Evolutionary conservation across 2,797 vertebrate genomes (phyloP).

Genomic region (Falco concolor): DNA sequence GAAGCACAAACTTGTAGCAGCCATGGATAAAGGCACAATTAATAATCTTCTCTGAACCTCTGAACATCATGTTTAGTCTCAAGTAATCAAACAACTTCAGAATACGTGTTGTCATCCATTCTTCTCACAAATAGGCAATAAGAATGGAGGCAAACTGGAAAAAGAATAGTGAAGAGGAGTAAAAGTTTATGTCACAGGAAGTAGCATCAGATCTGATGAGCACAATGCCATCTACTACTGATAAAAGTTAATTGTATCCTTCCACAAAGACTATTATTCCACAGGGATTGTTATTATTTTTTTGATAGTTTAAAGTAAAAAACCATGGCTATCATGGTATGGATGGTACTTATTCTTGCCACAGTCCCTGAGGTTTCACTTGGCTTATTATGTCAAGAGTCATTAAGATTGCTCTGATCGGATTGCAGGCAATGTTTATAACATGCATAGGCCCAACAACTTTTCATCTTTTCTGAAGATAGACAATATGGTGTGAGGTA

Average conservation of each 20-base stretch:
- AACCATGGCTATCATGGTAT: rapidly evolving
- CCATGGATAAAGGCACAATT: neutral
- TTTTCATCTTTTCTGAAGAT: neutral
- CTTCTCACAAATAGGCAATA: neutral
- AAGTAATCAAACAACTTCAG: neutral
- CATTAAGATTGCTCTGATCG: neutral
- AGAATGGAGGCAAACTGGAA: neutral
- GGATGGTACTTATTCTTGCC: neutral
- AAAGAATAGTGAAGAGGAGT: neutral
- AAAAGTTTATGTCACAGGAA: neutral
- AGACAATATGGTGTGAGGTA: neutral
- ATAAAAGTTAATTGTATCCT: neutral
- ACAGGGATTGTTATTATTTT: neutral
- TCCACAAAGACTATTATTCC: neutral
- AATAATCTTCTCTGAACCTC: neutral
- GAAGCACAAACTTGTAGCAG: neutral
- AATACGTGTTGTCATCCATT: neutral
- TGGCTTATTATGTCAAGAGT: neutral
- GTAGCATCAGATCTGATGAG: neutral
- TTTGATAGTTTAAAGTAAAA: neutral
- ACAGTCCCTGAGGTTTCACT: neutral
- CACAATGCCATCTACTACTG: neutral
- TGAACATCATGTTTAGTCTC: neutral
- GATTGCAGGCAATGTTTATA: neutral
- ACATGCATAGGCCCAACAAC: neutral